These are phyloP conservation scores for Tenualosa ilisha DNA, from an alignment of 2,797 vertebrate genomes.

Conservation along the genomic window DNA sequence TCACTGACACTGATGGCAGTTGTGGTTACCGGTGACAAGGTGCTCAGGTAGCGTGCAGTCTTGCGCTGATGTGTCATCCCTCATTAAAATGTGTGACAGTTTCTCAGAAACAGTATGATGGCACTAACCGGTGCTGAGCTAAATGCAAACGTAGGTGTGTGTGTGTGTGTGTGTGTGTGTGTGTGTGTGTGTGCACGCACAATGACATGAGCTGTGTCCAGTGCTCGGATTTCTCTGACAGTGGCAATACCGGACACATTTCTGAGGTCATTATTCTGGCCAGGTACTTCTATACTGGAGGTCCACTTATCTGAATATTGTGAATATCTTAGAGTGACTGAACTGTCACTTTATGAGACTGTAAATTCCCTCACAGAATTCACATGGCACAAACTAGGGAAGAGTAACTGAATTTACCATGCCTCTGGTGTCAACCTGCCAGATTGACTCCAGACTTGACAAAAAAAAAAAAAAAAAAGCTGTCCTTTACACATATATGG, in stretches of 20 bases:
- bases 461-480: too few species aligned
- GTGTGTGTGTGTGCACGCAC: conserved; percentile 17
- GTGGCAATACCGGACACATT: not conserved
- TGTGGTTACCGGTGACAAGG: not conserved
- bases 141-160: not conserved
- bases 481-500: too few species aligned
- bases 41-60: not conserved
- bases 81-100: conserved; percentile 10
- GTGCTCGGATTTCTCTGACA: not conserved
- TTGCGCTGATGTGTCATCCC: not conserved
- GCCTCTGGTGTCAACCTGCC: too few species aligned
- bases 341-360: too few species aligned
- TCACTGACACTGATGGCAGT: not conserved
- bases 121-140: not conserved
- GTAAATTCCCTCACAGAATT: too few species aligned
- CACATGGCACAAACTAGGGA: too few species aligned
- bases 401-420: too few species aligned
- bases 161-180: conserved; percentile 15
- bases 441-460: too few species aligned
- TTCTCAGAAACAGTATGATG: not conserved
- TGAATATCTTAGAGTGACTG: not conserved
- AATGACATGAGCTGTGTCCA: not conserved
- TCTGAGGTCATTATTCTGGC: not conserved
- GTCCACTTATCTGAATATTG: not conserved
- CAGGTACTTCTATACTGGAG: not conserved